Base-by-base conservation (phyloP, 2,797 vertebrate species). In the Hydrolagus colliei region DNA sequence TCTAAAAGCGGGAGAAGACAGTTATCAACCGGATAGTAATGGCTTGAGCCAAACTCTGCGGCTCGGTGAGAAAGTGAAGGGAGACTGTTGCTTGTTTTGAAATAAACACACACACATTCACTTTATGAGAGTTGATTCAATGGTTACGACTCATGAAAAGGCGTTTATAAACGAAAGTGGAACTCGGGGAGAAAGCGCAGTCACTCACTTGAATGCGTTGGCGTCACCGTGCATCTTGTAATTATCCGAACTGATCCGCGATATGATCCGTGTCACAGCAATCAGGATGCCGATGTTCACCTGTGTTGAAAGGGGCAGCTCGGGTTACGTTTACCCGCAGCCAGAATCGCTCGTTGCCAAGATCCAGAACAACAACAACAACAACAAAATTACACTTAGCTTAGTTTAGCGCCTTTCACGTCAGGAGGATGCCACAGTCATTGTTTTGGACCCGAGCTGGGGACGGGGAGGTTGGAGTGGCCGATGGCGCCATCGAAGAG, bases 221-320 rank as follows among this genome's bases (percentile, higher is more conserved):
- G 97, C 95, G 65, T 99, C 97, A 76, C 97, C 93, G 0, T 96
- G 97, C 73, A 97, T 92, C 90, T 97, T 98, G 86, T 97, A 99
- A 92, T 94, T 99, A 89, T 98, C 97, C 0, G 96, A 94, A 0
- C 97, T 96, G 90, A 99, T 98, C 87, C 97, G 95, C 35, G 97
- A 98, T 88, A 99, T 99, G 88, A 98, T 97, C 88, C 97, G 94
- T 0, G 96, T 99, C 86, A 99, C 98, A 0, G 97, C 96, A 9
- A 98, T 89, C 65, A 99, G 95, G 80, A 99, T 98, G 82, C 96
- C 95, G 0, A 97, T 91, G 86, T 99, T 99, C 86, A 98, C 96
- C 98, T 99, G 91, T 6, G 6, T 52, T 52, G 6, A 52, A 52
- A 52, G 41, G 6, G 41, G 6, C 0, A 52, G 27, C 27, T 27